A percentile compares a stretch with the other conserved stretches of the same genome.
Conservation (phyloP, 2,797 vertebrate genomes). For the Dendrocincla tyrannina region DNA sequence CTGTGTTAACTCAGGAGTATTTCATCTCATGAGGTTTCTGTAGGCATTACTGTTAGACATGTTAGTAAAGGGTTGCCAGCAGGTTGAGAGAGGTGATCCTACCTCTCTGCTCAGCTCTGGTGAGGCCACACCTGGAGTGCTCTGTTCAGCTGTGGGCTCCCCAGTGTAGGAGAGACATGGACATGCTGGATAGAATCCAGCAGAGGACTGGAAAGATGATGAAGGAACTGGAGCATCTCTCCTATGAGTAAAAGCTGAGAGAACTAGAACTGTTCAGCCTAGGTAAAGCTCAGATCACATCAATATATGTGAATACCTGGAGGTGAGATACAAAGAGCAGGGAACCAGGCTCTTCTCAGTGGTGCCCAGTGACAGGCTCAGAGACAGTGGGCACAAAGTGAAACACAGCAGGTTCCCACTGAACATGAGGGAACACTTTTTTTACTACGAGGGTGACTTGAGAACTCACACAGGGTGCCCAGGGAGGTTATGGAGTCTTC, state of each 20-base stretch:
- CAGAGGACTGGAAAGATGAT: not conserved
- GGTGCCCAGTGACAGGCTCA: not conserved
- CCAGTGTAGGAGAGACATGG: not conserved
- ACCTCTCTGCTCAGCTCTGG: not conserved
- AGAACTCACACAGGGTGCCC: not conserved
- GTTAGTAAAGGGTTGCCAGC: not conserved
- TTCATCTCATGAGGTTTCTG: not conserved
- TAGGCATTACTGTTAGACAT: not conserved
- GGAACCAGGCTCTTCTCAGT: not conserved
- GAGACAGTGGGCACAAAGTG: not conserved
- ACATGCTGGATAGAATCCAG: not conserved
- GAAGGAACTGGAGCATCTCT: not conserved
- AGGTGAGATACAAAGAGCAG: not conserved
- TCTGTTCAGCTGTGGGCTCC: not conserved
- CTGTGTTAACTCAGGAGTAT: not conserved
- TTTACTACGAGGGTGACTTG: accelerated
- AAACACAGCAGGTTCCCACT: not conserved
- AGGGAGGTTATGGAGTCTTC: not conserved
- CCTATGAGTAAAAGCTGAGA: not conserved
- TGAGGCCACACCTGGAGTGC: not conserved
- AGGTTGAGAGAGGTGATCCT: not conserved
- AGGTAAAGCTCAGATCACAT: not conserved
- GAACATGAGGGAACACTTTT: not conserved
- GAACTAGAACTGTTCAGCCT: not conserved
- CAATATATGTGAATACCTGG: not conserved